These are phyloP conservation scores for Chaetoderma sp. DNA, from an alignment of 2,888 invertebrate species.

Conservation along the genomic window DNA sequence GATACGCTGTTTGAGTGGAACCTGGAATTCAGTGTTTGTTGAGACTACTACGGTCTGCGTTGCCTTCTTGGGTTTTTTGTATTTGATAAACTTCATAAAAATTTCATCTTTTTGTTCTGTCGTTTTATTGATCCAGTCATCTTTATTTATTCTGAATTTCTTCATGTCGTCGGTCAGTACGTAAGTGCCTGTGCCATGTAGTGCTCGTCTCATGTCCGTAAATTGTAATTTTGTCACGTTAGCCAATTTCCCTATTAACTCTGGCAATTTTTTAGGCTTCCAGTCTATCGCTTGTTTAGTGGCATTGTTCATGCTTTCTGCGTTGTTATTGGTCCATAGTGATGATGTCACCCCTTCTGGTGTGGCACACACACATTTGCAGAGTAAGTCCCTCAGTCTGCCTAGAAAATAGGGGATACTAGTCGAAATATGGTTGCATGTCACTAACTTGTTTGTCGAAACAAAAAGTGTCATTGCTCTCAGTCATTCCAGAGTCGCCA, in stretches of 20 bases:
- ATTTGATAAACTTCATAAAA: not conserved
- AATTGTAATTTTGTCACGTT: conserved; percentile 17
- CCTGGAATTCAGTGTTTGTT: not conserved
- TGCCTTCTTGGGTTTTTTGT: not conserved
- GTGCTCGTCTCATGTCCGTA: conserved; percentile 20
- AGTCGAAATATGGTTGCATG: not conserved
- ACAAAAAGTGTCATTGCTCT: not conserved
- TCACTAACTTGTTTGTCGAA: not conserved
- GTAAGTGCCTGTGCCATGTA: conserved; percentile 31
- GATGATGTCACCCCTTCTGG: not conserved
- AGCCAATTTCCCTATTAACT: conserved; percentile 20
- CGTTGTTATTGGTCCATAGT: conserved; percentile 38
- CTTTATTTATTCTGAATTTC: not conserved
- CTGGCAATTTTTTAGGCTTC: conserved; percentile 22
- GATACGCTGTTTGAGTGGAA: not conserved
- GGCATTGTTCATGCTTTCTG: conserved; percentile 32
- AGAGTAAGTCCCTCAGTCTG: not conserved
- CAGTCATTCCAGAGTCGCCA: not conserved
- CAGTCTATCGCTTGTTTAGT: conserved; percentile 27
- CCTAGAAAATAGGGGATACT: not conserved
- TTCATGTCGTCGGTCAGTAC: not conserved
- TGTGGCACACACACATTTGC: not conserved
- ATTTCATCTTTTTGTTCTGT: not conserved
- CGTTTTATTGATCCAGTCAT: not conserved
- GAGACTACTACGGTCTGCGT: not conserved